Evolutionary conservation across 92 coral and sea anemone genomes (phyloP), one percentile per base, ranked within the genome.

Genomic region (Paramuricea clavata): DNA sequence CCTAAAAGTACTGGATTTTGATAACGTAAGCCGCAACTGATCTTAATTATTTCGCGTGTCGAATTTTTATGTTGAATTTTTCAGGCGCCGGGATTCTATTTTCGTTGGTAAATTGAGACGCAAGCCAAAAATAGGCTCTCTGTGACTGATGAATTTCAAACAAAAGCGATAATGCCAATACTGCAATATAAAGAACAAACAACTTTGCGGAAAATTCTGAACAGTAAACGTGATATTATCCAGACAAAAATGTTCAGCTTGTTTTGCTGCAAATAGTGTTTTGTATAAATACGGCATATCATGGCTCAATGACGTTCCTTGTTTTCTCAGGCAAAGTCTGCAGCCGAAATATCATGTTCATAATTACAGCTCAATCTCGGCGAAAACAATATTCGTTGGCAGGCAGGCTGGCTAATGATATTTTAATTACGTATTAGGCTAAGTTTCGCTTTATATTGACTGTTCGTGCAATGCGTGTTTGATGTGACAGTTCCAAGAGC

Each of bases 341-440:
- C 52, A 47, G 17, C 12, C 62, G n/a, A 54, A 54, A 54, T 54
- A 54, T 54, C 62, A 44, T 12, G 49, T 74, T 7, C 17, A 49
- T 15, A 21, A 3, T 34, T 16, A 21, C 25, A 39, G 49, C 13
- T 23, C 47, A 33, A n/a, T n/a, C n/a, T n/a, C 28, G 13, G 43
- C 26, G 62, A 41, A 26, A 74, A 43, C 43, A 74, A 49, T 7
- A 41, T n/a, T 35, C 41, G 49, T 27, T 27, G 4, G 62, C 19
- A 7, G 81, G 61, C 33, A 21, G 81, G 34, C 62, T 13, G 0
- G 81, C 32, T 74, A 70, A 70, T 70, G 74, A 36, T 28, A 32
- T 67, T 67, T 67, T 67, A 67, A 67, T 67, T 32, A 67, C 21
- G 33, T 1, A 12, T 25, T 21, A 10, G n/a, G 41, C 26, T 5